Percentiles rank a stretch among this genome's conserved stretches.
Conservation (phyloP, 2,888 invertebrate genomes). For the Phasia obesa region DNA sequence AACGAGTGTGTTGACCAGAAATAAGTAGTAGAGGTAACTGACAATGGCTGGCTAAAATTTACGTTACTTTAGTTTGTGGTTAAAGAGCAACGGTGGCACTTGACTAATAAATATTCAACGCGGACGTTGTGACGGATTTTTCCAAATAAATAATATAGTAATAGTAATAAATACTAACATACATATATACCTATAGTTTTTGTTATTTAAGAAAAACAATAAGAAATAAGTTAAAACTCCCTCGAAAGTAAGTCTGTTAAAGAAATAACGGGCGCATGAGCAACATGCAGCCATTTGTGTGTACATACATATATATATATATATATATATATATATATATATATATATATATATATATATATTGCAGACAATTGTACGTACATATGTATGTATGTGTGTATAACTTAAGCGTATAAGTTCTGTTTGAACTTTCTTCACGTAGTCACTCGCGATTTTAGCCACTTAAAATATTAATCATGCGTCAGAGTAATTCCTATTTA, state of each 20-base stretch:
- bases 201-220: slow-evolving; percentile 8
- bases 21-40: slow-evolving; percentile 7
- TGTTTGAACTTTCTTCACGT: no score
- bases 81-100: slow-evolving; percentile 65
- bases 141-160: no score
- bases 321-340: no score
- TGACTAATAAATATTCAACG: slow-evolving; percentile 35
- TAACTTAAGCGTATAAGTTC: no score
- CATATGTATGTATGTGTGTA: background rate
- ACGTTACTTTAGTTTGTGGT: slow-evolving; percentile 60
- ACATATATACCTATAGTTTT: background rate
- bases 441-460: no score
- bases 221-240: slow-evolving; percentile 53
- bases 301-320: background rate
- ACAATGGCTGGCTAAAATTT: slow-evolving; percentile 27
- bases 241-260: slow-evolving; percentile 61
- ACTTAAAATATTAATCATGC: no score
- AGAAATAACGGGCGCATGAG: slow-evolving; percentile 53
- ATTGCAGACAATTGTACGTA: background rate
- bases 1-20: slow-evolving; percentile 19
- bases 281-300: slow-evolving; percentile 9
- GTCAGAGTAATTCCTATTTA: no score
- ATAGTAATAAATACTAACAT: background rate
- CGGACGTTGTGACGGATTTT: background rate
- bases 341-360: no score